Evolutionary conservation across 2,888 invertebrate species (phyloP).

Genomic region (Steinernema hermaphroditum): DNA sequence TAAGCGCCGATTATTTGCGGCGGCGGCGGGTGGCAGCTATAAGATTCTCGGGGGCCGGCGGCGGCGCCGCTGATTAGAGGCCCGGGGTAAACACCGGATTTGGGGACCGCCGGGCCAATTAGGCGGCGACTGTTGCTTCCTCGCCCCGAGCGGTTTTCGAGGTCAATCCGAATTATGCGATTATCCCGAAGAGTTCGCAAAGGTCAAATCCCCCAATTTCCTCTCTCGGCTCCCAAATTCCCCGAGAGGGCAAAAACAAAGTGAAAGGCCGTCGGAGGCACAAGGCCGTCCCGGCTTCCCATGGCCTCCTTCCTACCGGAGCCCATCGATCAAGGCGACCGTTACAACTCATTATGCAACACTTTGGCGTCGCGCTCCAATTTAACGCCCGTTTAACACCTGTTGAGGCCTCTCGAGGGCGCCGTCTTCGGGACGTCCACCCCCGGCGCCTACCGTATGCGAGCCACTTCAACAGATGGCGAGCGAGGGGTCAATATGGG

Average conservation of each 20-base stretch:
- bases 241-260: conserved; percentile 24
- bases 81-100: conserved; percentile 28
- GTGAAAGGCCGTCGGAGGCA: conserved; percentile 25
- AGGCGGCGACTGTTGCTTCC: conserved; percentile 7
- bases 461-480: conserved; percentile 29
- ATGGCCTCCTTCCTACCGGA: neutral
- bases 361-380: conserved; percentile 29
- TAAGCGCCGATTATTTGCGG: conserved; percentile 23
- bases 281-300: conserved; percentile 14
- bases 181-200: conserved; percentile 31
- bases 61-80: conserved; percentile 24
- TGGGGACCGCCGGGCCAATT: neutral
- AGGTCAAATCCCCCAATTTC: conserved; percentile 19
- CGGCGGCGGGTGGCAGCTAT: conserved; percentile 17
- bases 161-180: conserved; percentile 30
- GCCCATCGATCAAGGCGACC: neutral
- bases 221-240: conserved; percentile 28
- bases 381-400: conserved; percentile 30
- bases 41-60: conserved; percentile 1
- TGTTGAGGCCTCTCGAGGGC: conserved; percentile 30
- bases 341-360: conserved; percentile 31
- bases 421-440: conserved; percentile 7
- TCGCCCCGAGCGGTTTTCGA: neutral
- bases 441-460: conserved; percentile 27
- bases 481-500: conserved; percentile 25